A percentile compares a stretch with the other conserved stretches of the same genome.
Evolutionary conservation across 2,113 vertebrate genomes (phyloP).

Genomic region (Leptocoma aspasia): DNA sequence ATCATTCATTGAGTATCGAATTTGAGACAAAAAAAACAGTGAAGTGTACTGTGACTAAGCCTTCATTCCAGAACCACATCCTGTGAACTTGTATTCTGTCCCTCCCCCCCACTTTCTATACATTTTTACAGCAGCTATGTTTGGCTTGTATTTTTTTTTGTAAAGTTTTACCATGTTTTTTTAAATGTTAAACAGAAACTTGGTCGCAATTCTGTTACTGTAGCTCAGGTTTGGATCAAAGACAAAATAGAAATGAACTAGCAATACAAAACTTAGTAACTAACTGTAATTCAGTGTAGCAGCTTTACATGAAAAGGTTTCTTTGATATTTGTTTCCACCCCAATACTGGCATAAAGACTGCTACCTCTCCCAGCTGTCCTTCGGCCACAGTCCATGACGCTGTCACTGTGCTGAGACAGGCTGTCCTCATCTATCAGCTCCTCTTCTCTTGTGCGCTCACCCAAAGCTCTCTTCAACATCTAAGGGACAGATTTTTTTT

Average conservation of each 20-base stretch:
- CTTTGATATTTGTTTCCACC: not conserved
- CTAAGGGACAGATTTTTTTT: conserved; percentile 50
- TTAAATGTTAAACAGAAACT: not conserved
- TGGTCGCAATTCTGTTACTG: not conserved
- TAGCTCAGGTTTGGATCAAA: not conserved
- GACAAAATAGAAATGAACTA: not conserved
- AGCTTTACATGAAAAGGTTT: not conserved
- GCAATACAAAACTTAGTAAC: not conserved
- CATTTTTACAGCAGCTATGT: not conserved
- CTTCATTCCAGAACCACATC: not conserved
- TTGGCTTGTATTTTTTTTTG: not conserved
- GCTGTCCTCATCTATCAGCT: conserved; percentile 74
- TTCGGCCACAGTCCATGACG: conserved; percentile 71
- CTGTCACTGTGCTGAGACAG: conserved; percentile 86
- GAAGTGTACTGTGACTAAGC: not conserved
- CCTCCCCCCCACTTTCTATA: not conserved
- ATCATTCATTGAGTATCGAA: not conserved
- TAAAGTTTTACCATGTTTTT: not conserved
- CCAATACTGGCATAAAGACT: not conserved
- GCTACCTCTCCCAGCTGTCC: conserved; percentile 72
- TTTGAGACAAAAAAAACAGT: not conserved
- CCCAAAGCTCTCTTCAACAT: conserved; percentile 87
- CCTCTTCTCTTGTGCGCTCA: conserved; percentile 51
- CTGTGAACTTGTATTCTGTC: not conserved
- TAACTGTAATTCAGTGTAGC: not conserved